Conservation (phyloP, 2,797 vertebrate genomes). For the Crypturellus tataupa region DNA sequence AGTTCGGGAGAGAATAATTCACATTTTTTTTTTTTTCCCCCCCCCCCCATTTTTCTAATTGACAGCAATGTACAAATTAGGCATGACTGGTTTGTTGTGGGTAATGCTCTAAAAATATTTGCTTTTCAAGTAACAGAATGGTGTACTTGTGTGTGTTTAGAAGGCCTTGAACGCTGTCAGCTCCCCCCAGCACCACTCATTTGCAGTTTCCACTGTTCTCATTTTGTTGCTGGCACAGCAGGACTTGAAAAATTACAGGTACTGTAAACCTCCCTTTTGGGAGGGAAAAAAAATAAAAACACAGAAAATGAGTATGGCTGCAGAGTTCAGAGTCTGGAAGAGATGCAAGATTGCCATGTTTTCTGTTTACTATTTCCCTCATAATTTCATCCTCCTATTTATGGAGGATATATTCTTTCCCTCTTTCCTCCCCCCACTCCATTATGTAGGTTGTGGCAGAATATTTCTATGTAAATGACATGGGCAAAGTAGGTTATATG, state of each 20-base stretch:
- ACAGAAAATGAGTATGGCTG: not conserved
- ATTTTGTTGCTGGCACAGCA: not conserved
- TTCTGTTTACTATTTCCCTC: not conserved
- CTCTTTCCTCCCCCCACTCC: not conserved
- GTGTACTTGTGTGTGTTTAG: not conserved
- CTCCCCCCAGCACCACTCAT: not conserved
- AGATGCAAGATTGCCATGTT: not conserved
- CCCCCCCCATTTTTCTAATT: conserved; percentile 2
- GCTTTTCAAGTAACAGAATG: not conserved
- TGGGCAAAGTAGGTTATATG: not conserved
- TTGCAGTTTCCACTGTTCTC: not conserved
- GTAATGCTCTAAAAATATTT: not conserved
- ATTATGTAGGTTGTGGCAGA: not conserved
- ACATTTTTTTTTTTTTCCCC: not conserved
- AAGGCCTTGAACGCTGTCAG: not conserved
- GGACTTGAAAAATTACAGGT: not conserved
- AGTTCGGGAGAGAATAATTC: not conserved
- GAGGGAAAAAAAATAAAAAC: not conserved
- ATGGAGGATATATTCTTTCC: not conserved
- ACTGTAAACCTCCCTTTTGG: not conserved
- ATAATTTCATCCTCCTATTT: not conserved
- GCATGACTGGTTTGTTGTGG: not conserved
- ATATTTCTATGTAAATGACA: conserved; percentile 31
- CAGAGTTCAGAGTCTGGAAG: not conserved
- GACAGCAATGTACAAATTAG: not conserved